phyloP scores from a whole-genome alignment of 1,140 invertebrate genomes.

The Zaprionus gabonicus region DNA sequence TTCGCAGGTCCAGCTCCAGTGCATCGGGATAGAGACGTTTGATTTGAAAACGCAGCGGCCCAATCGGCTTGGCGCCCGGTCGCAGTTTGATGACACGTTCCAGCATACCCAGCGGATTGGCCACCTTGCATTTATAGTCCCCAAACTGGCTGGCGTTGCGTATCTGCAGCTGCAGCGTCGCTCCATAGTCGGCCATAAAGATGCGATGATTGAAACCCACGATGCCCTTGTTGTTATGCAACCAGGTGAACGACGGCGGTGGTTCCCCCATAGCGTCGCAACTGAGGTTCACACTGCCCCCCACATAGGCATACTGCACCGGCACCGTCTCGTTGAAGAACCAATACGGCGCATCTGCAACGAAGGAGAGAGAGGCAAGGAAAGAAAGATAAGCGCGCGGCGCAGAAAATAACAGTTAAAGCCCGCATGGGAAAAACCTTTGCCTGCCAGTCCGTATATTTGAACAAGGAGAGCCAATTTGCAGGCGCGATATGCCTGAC shows the following conservation, averaged over 20 bases:
- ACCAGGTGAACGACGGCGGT: constrained; percentile 86
- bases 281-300: constrained; percentile 86
- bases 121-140: constrained; percentile 86
- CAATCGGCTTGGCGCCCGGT: constrained; percentile 85
- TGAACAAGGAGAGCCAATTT: not conserved
- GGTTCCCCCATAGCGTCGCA: constrained; percentile 87
- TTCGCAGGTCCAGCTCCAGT: constrained; percentile 84
- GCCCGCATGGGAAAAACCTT: not conserved
- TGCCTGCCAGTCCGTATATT: not conserved
- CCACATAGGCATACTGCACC: constrained; percentile 84
- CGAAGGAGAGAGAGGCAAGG: constrained; percentile 1
- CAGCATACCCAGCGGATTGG: constrained; percentile 85
- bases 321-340: constrained; percentile 76
- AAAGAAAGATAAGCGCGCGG: not conserved
- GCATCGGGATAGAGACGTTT: constrained; percentile 74
- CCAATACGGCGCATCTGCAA: constrained; percentile 77
- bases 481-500: not conserved
- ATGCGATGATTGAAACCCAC: constrained; percentile 79
- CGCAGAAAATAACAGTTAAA: not conserved
- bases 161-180: constrained; percentile 85
- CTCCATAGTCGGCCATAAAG: constrained; percentile 84
- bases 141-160: constrained; percentile 85
- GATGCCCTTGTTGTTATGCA: constrained; percentile 80
- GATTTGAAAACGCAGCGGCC: constrained; percentile 82
- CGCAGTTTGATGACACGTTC: constrained; percentile 85